Percentiles rank a stretch among this genome's conserved stretches.
phyloP scores from a whole-genome alignment of 2,888 invertebrate genomes.

The Platycheirus albimanus region DNA sequence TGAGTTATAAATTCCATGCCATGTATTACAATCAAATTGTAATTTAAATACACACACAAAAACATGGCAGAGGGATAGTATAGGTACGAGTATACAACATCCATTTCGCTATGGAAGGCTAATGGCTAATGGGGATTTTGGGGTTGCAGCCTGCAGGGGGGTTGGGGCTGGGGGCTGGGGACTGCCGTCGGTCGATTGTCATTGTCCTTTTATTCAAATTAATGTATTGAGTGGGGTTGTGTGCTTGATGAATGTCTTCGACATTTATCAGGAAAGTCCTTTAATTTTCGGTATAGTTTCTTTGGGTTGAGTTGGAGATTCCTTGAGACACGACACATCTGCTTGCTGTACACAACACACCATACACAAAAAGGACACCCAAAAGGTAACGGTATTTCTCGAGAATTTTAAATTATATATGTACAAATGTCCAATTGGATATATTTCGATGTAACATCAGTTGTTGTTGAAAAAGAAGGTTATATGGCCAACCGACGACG shows the following conservation, averaged over 20 bases:
- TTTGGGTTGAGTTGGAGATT: constrained; percentile 43
- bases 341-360: no score
- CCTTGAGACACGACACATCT: constrained; percentile 68
- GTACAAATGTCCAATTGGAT: constrained; percentile 29
- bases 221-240: constrained; percentile 55
- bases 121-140: constrained; percentile 2
- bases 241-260: constrained; percentile 64
- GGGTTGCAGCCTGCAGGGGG: neutral
- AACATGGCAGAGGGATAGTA: no score
- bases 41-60: constrained; percentile 66
- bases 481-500: constrained; percentile 29
- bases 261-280: constrained; percentile 68
- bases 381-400: constrained; percentile 53
- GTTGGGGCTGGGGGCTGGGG: neutral
- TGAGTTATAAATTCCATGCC: constrained; percentile 55
- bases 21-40: constrained; percentile 72
- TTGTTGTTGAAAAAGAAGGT: constrained; percentile 25
- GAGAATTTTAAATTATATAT: constrained; percentile 60
- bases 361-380: constrained; percentile 39
- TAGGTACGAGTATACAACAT: constrained; percentile 9
- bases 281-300: constrained; percentile 34
- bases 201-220: constrained; percentile 70
- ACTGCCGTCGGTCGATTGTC: constrained; percentile 20
- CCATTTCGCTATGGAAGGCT: neutral
- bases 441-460: constrained; percentile 31